Evolutionary conservation across 2,113 vertebrate species (phyloP), one percentile per base, ranked within the genome.

Genomic region (Seriola rivoliana): DNA sequence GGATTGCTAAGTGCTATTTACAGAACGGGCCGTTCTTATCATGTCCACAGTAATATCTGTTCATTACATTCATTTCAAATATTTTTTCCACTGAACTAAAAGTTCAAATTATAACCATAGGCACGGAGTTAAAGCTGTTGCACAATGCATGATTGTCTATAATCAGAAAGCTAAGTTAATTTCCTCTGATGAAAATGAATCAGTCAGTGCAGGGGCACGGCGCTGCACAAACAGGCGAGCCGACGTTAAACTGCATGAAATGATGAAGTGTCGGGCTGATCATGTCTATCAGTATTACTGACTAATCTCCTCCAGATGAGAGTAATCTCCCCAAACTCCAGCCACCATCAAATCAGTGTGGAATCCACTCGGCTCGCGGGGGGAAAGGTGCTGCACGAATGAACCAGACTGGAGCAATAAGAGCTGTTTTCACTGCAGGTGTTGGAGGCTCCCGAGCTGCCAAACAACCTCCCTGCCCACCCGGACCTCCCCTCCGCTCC

Each of bases 241-340:
- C 5, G 16, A 67, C 32, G 81, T 75, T 71, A 55, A 87, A 64
- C 62, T 67, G 66, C 82, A 77, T 44, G 79, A 82, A 86, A 82
- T 89, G 81, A 92, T 93, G 71, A 84, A 89, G 88, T 78, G 85
- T 82, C 38, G 29, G 82, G 62, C 60, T 60, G 89, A 86, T 86
- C 82, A 42, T 77, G 77, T 90, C 90, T 73, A 81, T 89, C 91
- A 82, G 84, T 81, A 73, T 83, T 79, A 68, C 77, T 62, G 70
- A 79, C 81, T 87, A 96, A 95, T 95, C 93, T 90, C 81, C 91
- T 95, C 94, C 96, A 97, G 95, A 95, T 97, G 96, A 87, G 72
- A 86, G 54, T 88, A 92, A 95, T 92, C 95, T 93, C 86, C 44
- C 77, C 74, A 89, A 29, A 85, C 74, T 80, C 71, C 46, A 85